Evolutionary conservation across 2,888 invertebrate genomes (phyloP).

Genomic region (Athalia cordata): DNA sequence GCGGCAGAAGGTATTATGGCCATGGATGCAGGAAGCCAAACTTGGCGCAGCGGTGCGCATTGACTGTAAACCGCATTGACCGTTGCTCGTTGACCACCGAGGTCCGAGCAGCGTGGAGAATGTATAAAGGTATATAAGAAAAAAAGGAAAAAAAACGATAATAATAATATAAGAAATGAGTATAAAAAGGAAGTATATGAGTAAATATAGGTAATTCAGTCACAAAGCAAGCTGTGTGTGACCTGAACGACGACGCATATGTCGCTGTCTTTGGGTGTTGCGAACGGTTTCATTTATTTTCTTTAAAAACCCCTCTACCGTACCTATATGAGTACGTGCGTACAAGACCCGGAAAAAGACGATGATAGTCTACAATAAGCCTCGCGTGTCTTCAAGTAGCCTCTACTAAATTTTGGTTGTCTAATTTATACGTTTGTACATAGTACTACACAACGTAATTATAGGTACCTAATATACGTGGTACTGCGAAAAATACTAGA

Average conservation of each 20-base stretch:
- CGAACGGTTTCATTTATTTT: neutral
- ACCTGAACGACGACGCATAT: conserved; percentile 14
- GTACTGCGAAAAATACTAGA: no score
- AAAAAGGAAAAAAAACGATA: neutral
- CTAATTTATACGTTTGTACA: no score
- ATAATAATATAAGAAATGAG: no score
- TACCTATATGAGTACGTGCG: no score
- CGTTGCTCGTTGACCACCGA: conserved; percentile 29
- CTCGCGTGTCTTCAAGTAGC: no score
- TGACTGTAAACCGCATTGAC: conserved; percentile 18
- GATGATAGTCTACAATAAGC: no score
- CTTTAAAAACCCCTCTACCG: neutral
- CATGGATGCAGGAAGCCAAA: neutral
- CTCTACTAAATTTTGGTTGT: no score
- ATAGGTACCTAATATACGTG: no score
- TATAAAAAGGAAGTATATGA: neutral
- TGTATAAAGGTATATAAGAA: conserved; percentile 21
- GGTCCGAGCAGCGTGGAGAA: neutral
- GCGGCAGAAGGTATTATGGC: no score
- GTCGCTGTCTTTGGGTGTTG: conserved; percentile 18
- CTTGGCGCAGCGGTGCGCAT: neutral
- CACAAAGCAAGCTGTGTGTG: neutral
- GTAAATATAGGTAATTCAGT: conserved; percentile 36
- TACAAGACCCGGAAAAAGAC: no score
- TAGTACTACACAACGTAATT: no score